phyloP scores from a whole-genome alignment of 2,888 invertebrate species.

The Pachycephus smyrnensis region DNA sequence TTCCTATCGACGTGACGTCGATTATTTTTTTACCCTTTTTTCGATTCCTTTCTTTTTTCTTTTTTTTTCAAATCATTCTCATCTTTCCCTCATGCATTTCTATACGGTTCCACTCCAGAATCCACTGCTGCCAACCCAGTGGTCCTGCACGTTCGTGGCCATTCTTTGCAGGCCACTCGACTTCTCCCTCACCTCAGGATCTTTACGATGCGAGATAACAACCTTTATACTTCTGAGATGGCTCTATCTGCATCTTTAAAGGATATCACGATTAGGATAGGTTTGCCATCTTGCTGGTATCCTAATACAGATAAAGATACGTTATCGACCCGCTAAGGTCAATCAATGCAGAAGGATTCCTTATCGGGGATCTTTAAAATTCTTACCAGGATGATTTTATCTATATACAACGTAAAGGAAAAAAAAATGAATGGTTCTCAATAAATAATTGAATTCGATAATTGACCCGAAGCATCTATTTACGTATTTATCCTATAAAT shows the following conservation, averaged over 20 bases:
- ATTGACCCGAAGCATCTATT: background rate
- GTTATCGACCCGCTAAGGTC: background rate
- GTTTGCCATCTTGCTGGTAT: background rate
- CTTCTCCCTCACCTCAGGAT: background rate
- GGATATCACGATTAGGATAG: background rate
- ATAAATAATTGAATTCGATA: background rate
- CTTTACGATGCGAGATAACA: background rate
- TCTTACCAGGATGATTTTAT: background rate
- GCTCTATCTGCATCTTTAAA: background rate
- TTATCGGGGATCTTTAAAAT: background rate
- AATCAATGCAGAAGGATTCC: background rate
- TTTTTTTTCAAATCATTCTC: background rate
- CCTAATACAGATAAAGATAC: background rate
- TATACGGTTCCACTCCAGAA: background rate
- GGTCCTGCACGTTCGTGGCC: background rate
- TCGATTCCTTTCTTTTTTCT: too few species aligned
- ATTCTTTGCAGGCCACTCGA: background rate
- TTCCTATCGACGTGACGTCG: conserved; percentile 7
- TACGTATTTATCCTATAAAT: background rate
- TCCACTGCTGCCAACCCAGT: background rate
- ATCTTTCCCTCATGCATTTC: background rate
- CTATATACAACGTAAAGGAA: background rate
- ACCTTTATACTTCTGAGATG: background rate
- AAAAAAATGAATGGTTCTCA: background rate
- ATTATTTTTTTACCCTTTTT: background rate